These are phyloP conservation scores for Caenorhabditis sp. DNA, from an alignment of 2,888 invertebrate species.

Conservation along the genomic window DNA sequence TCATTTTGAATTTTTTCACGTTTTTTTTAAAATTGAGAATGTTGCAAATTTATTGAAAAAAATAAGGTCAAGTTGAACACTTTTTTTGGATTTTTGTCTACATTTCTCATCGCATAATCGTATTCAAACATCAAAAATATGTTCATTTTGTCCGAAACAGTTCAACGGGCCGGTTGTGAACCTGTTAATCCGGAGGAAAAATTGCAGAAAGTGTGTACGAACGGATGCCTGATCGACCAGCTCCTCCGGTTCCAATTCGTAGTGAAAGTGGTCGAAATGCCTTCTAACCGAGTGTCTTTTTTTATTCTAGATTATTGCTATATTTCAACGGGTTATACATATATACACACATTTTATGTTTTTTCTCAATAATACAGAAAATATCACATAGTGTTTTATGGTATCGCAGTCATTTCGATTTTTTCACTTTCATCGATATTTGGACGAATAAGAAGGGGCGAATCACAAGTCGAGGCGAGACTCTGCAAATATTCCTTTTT, in stretches of 20 bases:
- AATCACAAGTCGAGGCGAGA: constrained; percentile 27
- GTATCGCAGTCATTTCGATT: constrained; percentile 32
- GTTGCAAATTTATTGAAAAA: no score
- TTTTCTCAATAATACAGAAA: background rate
- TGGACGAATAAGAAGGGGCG: constrained; percentile 18
- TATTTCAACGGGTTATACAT: background rate
- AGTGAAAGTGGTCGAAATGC: constrained; percentile 24
- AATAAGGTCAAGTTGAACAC: no score
- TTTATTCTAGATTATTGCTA: background rate
- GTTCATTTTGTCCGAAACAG: no score
- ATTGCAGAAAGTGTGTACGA: constrained; percentile 41
- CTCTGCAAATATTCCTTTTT: constrained; percentile 13
- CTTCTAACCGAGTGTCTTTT: constrained; percentile 1
- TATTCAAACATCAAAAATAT: no score
- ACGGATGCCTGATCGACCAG: constrained; percentile 38
- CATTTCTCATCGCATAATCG: no score
- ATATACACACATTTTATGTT: background rate
- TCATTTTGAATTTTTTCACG: no score
- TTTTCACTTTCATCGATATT: constrained; percentile 4
- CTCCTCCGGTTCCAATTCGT: constrained; percentile 40
- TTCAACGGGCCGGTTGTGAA: no score
- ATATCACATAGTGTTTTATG: constrained; percentile 9
- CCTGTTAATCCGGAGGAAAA: background rate
- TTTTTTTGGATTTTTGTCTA: no score
- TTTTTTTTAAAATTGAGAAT: no score